Evolutionary conservation across 2,797 vertebrate species (phyloP), one percentile per base, ranked within the genome.

Genomic region (Acanthurus leucopareius): DNA sequence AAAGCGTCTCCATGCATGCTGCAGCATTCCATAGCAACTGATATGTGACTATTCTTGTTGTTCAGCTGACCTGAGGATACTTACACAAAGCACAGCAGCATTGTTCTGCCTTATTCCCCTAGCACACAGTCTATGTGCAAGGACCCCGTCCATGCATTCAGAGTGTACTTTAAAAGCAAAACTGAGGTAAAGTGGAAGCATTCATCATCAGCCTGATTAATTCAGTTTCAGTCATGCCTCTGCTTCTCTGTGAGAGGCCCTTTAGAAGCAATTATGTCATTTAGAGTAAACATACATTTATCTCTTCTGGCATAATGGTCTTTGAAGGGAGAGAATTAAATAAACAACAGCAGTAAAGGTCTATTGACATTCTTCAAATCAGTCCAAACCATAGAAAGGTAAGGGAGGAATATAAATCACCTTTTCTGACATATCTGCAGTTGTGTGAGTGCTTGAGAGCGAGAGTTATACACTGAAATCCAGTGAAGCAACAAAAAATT

Each of bases 241-340:
- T 28, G 20, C 57, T 86, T 62, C 64, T 64, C 68, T 13, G 20
- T 67, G 70, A 89, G 69, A 89, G 76, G 75, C 42, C 86, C 79
- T 32, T n/a, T 45, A 77, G 78, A 80, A 90, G 75, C 75, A 83
- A 91, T 91, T 86, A 89, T 85, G 75, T 75, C 54, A 78, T 82
- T 88, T 74, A 77, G 77, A 81, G 64, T 45, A 80, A 86, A 81
- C 44, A 60, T 32, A 82, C 68, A 88, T 90, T 83, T 20, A 86
- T 92, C 84, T 87, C 70, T 72, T 40, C 87, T 70, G 79, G 75
- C 1, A 61, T 80, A 86, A 90, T 84, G 58, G 60, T 74, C 45
- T 53, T 16, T 63, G 49, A 69, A 84, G 69, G 74, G 32, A 82
- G 45, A 69, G 9, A n/a, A 51, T 69, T 84, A 59, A 64, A 60